phyloP scores from a whole-genome alignment of 2,888 invertebrate genomes.

The Amphimallon solstitiale region DNA sequence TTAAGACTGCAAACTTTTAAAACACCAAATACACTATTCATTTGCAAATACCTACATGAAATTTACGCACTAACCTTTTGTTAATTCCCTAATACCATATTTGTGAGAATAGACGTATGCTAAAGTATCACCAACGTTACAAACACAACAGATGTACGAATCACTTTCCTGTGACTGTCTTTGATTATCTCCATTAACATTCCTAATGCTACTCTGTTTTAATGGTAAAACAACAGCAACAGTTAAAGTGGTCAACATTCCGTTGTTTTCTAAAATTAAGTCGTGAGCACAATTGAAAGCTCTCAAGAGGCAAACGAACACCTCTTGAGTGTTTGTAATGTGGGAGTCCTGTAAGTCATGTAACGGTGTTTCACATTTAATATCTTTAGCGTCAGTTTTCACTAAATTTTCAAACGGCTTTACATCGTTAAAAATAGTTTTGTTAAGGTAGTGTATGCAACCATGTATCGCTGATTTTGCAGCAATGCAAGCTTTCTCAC shows the following conservation, averaged over 20 bases:
- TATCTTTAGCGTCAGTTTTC: conserved; percentile 51
- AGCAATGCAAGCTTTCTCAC: conserved; percentile 82
- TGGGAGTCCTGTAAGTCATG: conserved; percentile 46
- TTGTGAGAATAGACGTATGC: conserved; percentile 85
- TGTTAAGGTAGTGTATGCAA: conserved; percentile 83
- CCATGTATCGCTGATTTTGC: conserved; percentile 89
- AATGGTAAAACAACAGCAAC: conserved; percentile 79
- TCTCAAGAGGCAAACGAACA: conserved; percentile 79
- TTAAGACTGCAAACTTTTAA: too few species aligned
- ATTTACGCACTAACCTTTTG: conserved; percentile 66
- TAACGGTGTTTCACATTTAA: conserved; percentile 42
- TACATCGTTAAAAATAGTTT: conserved; percentile 68
- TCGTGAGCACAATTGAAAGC: conserved; percentile 88
- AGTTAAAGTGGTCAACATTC: conserved; percentile 85
- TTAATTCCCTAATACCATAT: conserved; percentile 84
- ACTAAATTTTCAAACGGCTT: conserved; percentile 59
- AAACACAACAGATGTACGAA: conserved; percentile 78
- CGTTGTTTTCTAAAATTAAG: conserved; percentile 83
- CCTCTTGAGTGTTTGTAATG: conserved; percentile 72
- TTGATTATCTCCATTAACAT: neutral
- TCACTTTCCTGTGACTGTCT: conserved; percentile 37
- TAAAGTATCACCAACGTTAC: conserved; percentile 89
- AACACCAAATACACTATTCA: too few species aligned
- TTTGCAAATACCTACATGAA: too few species aligned
- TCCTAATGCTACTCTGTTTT: conserved; percentile 48